Conservation (phyloP, 2,113 vertebrate genomes). For the Ctenomys sociabilis region DNA sequence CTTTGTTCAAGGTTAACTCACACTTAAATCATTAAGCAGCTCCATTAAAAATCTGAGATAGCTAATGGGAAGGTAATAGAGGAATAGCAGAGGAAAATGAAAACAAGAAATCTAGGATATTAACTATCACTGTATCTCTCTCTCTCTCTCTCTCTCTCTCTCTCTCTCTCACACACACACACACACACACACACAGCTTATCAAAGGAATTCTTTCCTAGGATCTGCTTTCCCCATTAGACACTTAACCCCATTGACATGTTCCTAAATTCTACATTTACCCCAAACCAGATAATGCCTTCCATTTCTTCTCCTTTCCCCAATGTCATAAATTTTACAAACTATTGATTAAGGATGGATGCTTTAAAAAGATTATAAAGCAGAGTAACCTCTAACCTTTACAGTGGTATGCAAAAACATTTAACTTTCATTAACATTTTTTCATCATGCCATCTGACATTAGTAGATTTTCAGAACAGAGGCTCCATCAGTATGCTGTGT, state of each 20-base stretch:
- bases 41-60: background rate
- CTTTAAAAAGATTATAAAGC: background rate
- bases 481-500: background rate
- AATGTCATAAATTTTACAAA: background rate
- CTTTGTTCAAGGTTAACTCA: background rate
- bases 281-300: background rate
- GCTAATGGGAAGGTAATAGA: background rate
- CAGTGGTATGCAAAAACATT: constrained; percentile 1
- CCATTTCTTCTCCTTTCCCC: background rate
- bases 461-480: constrained; percentile 32
- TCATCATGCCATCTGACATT: background rate
- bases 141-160: background rate
- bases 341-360: background rate
- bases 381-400: constrained; percentile 22
- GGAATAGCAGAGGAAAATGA: background rate
- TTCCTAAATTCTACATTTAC: background rate
- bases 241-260: background rate
- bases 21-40: background rate
- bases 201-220: background rate
- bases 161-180: background rate
- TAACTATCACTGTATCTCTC: background rate
- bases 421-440: constrained; percentile 16
- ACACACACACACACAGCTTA: background rate
- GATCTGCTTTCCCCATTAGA: background rate
- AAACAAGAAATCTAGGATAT: background rate